Base-by-base conservation (phyloP, 2,888 invertebrate genomes). In the Metellina segmentata region DNA sequence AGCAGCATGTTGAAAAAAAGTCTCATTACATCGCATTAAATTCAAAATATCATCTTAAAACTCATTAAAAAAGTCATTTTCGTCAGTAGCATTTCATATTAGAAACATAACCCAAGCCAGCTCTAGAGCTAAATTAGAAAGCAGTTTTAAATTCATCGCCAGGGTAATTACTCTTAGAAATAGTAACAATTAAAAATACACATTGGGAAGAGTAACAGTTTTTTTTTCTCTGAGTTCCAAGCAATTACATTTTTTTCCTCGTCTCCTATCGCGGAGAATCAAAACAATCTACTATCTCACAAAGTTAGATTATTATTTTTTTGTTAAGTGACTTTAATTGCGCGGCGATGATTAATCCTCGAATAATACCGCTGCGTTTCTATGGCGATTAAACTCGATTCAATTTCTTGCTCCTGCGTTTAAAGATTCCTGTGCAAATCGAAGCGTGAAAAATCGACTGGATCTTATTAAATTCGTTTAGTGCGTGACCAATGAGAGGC, bases 51-150 rank as follows among this genome's bases (percentile, higher is more conserved):
- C 79, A 87, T 79, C 86, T 78, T 87, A 87, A 86, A 87, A 87
- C 86, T 87, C 86, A 87, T 87, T 87, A 87, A 87, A 86, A 87
- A 87, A 87, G 86, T 79, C 79, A 87, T 87, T 87, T 87, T 87
- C 79, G 79, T 79, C 71, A 8, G 52, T 87, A 71, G 53, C 70
- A 53, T 87, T 87, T 87, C 72, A 20, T 70, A 71, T 52, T 83
- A 53, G 20, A 52, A 70, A 70, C 51, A 34, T 52, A 19, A 79
- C 34, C 79, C 70, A n/a, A n/a, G 49, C 71, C 13, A 71, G 19
- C 71, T 34, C 70, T 20, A 79, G 79, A 72, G 20, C 78, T 61
- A 79, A 87, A 87, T 79, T 79, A 86, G 86, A 86, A 79, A 79
- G 71, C 69, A 87, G 86, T 87, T 87, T 87, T 79, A 72, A 87